These are phyloP conservation scores for Calcarius ornatus DNA, from an alignment of 2,113 vertebrate species.

Conservation along the genomic window DNA sequence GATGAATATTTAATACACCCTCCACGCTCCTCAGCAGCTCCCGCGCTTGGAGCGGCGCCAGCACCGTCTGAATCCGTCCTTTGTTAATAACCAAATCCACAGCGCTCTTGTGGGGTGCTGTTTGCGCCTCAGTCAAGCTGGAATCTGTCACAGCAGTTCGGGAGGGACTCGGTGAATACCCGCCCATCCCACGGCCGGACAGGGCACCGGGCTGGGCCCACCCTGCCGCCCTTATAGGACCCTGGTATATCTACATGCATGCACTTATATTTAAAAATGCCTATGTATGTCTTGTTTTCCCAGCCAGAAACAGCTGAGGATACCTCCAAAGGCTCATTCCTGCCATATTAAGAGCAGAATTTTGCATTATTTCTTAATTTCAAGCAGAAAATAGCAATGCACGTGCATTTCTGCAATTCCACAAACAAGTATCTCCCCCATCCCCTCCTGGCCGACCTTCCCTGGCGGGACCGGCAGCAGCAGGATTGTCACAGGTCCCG, in stretches of 20 bases:
- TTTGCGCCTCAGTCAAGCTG: conserved; percentile 10
- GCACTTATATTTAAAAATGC: rapidly evolving
- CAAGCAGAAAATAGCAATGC: background rate
- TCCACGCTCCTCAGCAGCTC: conserved; percentile 5
- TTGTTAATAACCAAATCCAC: conserved; percentile 60
- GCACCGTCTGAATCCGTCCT: conserved; percentile 32
- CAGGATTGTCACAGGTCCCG: rapidly evolving
- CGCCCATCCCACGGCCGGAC: background rate
- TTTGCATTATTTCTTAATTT: background rate
- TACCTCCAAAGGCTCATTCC: background rate
- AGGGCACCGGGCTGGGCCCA: background rate
- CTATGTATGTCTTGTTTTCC: rapidly evolving
- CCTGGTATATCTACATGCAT: rapidly evolving
- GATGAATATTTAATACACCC: conserved; percentile 56
- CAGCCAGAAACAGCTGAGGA: background rate
- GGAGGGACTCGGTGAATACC: background rate
- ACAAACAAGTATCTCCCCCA: background rate
- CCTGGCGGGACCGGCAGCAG: rapidly evolving
- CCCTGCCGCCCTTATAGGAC: rapidly evolving
- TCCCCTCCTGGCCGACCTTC: rapidly evolving
- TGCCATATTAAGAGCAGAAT: background rate
- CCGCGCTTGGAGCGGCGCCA: conserved; percentile 56
- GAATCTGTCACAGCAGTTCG: background rate
- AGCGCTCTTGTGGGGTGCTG: background rate
- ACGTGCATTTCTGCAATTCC: rapidly evolving